Percentiles rank a stretch among this genome's conserved stretches.
phyloP scores from a whole-genome alignment of 2,113 vertebrate genomes.

The Lampris incognitus region DNA sequence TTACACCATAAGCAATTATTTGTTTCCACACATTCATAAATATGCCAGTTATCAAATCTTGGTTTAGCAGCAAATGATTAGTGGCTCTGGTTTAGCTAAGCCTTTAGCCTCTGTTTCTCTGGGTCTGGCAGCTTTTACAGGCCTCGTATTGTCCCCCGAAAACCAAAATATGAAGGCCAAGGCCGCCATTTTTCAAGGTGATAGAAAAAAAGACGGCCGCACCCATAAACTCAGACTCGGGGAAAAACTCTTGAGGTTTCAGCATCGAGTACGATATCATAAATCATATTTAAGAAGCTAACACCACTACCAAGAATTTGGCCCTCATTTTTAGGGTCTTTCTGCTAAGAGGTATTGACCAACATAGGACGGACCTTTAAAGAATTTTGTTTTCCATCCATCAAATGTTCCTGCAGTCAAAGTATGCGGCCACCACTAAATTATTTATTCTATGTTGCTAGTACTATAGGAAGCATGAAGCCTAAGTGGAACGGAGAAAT shows the following conservation, averaged over 20 bases:
- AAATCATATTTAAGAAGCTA: constrained; percentile 54
- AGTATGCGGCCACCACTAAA: constrained; percentile 60
- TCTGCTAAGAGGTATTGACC: constrained; percentile 47
- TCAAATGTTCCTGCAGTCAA: constrained; percentile 62
- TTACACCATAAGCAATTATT: constrained; percentile 14
- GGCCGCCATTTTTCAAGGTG: constrained; percentile 21
- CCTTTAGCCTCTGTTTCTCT: constrained; percentile 46
- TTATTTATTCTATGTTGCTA: constrained; percentile 63
- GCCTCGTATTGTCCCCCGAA: constrained; percentile 53
- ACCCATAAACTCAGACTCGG: constrained; percentile 52
- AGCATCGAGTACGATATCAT: constrained; percentile 23
- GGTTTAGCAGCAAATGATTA: constrained; percentile 63
- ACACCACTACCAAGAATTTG: constrained; percentile 37
- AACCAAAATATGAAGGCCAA: constrained; percentile 36
- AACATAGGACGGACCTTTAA: constrained; percentile 47
- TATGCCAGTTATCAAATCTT: constrained; percentile 46
- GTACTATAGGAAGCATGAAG: constrained; percentile 45
- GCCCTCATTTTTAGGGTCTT: constrained; percentile 55
- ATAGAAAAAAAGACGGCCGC: constrained; percentile 44
- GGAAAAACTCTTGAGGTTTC: constrained; percentile 52
- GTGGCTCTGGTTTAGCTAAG: constrained; percentile 56
- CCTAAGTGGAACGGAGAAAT: constrained; percentile 46
- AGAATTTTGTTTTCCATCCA: constrained; percentile 49
- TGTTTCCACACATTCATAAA: constrained; percentile 59
- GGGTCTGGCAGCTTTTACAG: constrained; percentile 52